Percentiles rank a stretch among this genome's conserved stretches.
phyloP scores from a whole-genome alignment of 2,113 vertebrate species.

The Oreochromis niloticus region DNA sequence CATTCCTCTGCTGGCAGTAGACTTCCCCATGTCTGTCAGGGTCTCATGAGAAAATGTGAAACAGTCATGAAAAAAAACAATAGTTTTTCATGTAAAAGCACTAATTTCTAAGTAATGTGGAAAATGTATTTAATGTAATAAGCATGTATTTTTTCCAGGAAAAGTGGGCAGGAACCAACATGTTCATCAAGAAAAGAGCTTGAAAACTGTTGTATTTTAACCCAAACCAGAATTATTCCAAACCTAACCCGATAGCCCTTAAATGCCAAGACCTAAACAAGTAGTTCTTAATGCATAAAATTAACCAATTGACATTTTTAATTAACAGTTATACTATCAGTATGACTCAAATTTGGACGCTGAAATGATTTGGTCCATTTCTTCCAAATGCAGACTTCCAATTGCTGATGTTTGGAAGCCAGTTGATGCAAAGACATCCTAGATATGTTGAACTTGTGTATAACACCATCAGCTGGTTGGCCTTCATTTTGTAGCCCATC shows the following conservation, averaged over 20 bases:
- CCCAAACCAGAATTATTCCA: background rate
- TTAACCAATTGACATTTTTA: background rate
- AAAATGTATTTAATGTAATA: background rate
- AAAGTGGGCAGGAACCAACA: background rate
- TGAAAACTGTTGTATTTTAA: background rate
- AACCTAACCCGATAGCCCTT: background rate
- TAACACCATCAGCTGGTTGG: background rate
- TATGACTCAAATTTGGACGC: background rate
- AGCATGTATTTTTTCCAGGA: background rate
- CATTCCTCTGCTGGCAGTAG: background rate
- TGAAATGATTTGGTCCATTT: background rate
- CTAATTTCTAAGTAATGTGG: background rate
- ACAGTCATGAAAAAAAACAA: background rate
- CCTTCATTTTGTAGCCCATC: background rate
- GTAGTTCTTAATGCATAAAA: background rate
- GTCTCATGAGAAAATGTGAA: background rate
- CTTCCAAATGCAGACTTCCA: background rate
- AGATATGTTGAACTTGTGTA: background rate
- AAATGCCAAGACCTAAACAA: background rate
- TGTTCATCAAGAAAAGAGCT: background rate
- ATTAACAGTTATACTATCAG: background rate
- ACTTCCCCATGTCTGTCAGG: background rate
- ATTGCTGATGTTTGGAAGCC: background rate
- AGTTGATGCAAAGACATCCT: background rate
- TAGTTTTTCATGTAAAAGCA: fast-evolving